Evolutionary conservation across 2,888 invertebrate species (phyloP).

Genomic region (Odontomyia ornata): DNA sequence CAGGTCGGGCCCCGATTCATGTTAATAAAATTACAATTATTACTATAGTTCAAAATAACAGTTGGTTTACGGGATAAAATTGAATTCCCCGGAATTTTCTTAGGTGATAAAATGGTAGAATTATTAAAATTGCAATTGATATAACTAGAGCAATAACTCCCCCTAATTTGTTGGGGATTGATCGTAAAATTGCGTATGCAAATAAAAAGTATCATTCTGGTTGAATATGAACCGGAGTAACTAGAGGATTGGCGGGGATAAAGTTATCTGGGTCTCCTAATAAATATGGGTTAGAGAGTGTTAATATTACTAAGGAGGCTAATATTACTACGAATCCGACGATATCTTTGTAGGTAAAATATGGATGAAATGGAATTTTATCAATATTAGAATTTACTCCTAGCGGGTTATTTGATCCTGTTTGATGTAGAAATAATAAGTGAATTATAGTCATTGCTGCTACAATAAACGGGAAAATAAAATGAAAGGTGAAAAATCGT

Average conservation of each 20-base stretch:
- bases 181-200: conserved; percentile 74
- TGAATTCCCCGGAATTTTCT: conserved; percentile 69
- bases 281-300: conserved; percentile 67
- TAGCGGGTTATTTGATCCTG: too few species aligned
- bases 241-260: conserved; percentile 62
- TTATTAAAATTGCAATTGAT: conserved; percentile 74
- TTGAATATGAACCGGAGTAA: conserved; percentile 78
- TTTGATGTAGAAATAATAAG: too few species aligned
- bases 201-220: conserved; percentile 85
- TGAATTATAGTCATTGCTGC: too few species aligned
- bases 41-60: conserved; percentile 70
- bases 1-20: conserved; percentile 76
- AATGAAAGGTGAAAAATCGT: too few species aligned
- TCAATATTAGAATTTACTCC: conserved; percentile 70
- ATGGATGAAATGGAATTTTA: conserved; percentile 72
- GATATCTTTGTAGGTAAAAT: conserved; percentile 71
- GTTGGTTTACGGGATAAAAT: conserved; percentile 72
- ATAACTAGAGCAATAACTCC: conserved; percentile 68
- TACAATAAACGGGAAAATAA: too few species aligned
- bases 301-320: conserved; percentile 65
- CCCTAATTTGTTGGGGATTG: conserved; percentile 77
- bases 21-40: conserved; percentile 71
- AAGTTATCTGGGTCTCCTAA: conserved; percentile 79
- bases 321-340: conserved; percentile 68
- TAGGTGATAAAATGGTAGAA: conserved; percentile 68